Percentiles rank a stretch among this genome's conserved stretches.
Evolutionary conservation across 2,113 vertebrate species (phyloP).

Genomic region (Myrmecophaga tridactyla): DNA sequence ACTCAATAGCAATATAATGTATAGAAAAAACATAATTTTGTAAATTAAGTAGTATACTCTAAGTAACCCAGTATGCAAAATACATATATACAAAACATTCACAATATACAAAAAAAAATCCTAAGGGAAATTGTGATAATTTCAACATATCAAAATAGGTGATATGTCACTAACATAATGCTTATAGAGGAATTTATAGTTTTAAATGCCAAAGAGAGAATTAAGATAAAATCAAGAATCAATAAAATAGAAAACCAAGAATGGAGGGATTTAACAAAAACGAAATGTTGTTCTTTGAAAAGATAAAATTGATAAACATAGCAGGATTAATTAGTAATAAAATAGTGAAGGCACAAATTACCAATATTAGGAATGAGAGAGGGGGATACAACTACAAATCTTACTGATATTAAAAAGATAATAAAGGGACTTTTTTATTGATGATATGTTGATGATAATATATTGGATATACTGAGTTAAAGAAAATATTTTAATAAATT

Average conservation of each 20-base stretch:
- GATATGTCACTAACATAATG: background rate
- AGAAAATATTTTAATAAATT: too few species aligned
- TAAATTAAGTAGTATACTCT: background rate
- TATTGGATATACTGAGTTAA: too few species aligned
- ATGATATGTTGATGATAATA: too few species aligned
- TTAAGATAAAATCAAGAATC: background rate
- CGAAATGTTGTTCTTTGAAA: slow-evolving; percentile 24
- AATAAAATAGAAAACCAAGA: slow-evolving; percentile 11
- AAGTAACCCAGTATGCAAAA: background rate
- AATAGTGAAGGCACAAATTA: background rate
- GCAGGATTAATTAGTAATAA: background rate
- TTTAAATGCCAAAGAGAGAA: background rate
- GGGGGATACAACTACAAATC: background rate
- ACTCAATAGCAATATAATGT: background rate
- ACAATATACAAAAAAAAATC: slow-evolving; percentile 20
- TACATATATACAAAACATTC: too few species aligned
- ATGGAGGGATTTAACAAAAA: background rate
- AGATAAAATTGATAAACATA: slow-evolving; percentile 21
- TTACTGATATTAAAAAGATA: background rate
- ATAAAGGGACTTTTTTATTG: too few species aligned
- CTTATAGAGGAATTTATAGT: background rate
- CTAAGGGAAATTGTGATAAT: slow-evolving; percentile 16
- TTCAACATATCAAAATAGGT: background rate
- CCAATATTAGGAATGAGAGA: background rate
- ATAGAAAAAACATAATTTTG: background rate